These are phyloP conservation scores for Saimiri boliviensis DNA, from an alignment of 2,113 vertebrate species.

Conservation along the genomic window DNA sequence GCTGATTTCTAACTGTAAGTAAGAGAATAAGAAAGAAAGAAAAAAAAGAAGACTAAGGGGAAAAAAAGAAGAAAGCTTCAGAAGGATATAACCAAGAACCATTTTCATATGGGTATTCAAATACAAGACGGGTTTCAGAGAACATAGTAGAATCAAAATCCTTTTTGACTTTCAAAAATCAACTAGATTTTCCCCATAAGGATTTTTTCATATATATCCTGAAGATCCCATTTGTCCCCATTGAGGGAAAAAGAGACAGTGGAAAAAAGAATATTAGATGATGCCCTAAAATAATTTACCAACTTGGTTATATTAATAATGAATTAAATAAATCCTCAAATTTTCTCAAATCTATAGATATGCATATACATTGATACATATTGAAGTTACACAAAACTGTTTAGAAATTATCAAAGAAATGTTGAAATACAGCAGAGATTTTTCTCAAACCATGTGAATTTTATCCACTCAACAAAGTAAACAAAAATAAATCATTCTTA, in stretches of 20 bases:
- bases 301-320: not conserved
- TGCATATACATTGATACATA: not conserved
- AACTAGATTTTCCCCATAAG: not conserved
- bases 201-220: not conserved
- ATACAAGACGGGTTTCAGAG: not conserved
- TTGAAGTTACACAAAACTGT: not conserved
- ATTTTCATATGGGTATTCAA: not conserved
- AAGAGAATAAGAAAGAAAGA: not conserved
- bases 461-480: conserved; percentile 10
- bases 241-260: not conserved
- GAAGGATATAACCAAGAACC: not conserved
- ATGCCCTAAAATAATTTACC: not conserved
- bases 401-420: conserved; percentile 29
- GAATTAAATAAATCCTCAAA: not conserved
- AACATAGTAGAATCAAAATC: not conserved
- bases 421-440: not conserved
- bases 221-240: not conserved
- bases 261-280: not conserved
- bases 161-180: not conserved
- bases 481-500: conserved; percentile 24
- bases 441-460: not conserved
- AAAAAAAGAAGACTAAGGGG: not conserved
- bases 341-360: not conserved
- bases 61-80: not conserved
- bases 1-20: not conserved